These are phyloP conservation scores for Hippocampus zosterae DNA, from an alignment of 2,113 vertebrate species.

Conservation along the genomic window DNA sequence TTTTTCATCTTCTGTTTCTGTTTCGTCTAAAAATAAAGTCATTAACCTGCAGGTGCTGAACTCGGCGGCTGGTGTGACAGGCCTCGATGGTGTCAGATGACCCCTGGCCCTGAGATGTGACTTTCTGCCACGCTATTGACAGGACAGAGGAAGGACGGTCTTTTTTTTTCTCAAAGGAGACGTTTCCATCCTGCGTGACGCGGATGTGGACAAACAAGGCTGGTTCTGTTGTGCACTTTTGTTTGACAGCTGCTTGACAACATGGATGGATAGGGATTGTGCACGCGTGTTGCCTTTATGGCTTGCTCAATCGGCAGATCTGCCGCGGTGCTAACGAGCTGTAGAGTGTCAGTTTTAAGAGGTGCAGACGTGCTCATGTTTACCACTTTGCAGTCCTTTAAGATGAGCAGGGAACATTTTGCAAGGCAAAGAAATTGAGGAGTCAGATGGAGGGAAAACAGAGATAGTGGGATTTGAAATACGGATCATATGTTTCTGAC, in stretches of 20 bases:
- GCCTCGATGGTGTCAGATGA: constrained; percentile 59
- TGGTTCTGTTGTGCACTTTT: constrained; percentile 65
- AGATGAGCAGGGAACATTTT: constrained; percentile 37
- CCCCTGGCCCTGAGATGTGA: constrained; percentile 59
- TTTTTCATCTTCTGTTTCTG: constrained; percentile 50
- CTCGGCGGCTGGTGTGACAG: constrained; percentile 73
- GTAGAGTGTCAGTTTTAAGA: constrained; percentile 54
- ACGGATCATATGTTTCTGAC: constrained; percentile 71
- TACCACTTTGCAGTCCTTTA: constrained; percentile 34
- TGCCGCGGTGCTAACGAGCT: constrained; percentile 51
- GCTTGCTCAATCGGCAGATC: constrained; percentile 37
- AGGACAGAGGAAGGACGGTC: constrained; percentile 82
- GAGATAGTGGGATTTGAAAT: constrained; percentile 36
- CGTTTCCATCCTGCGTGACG: constrained; percentile 57
- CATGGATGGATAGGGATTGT: constrained; percentile 19
- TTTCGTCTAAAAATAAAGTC: constrained; percentile 78
- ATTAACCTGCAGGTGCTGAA: constrained; percentile 86
- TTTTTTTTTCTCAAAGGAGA: constrained; percentile 52
- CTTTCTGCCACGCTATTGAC: constrained; percentile 65
- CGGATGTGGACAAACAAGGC: constrained; percentile 81
- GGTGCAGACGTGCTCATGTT: constrained; percentile 59
- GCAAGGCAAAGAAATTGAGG: constrained; percentile 19
- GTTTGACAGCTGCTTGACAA: constrained; percentile 39
- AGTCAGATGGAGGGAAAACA: constrained; percentile 1
- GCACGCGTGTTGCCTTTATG: constrained; percentile 15